Percentiles rank a stretch among this genome's conserved stretches.
Evolutionary conservation across 2,797 vertebrate species (phyloP).

Genomic region (Orestias chungarensis): DNA sequence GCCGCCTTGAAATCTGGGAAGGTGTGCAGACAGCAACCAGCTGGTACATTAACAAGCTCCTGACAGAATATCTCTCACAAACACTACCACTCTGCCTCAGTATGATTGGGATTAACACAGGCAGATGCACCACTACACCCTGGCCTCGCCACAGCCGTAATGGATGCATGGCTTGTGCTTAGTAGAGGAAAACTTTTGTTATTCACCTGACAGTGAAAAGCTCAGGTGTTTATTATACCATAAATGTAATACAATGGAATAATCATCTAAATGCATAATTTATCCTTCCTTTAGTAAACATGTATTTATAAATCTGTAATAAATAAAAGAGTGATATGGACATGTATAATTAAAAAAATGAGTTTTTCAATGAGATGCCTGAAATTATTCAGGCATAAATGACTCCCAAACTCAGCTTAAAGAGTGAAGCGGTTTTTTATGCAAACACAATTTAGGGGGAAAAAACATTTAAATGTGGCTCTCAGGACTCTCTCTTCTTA

Average conservation of each 20-base stretch:
- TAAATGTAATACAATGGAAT: constrained; percentile 46
- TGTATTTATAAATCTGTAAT: constrained; percentile 24
- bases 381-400: background rate
- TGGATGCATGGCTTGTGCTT: constrained; percentile 46
- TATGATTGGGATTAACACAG: constrained; percentile 64
- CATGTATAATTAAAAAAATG: too few species aligned
- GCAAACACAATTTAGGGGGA: background rate
- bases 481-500: background rate
- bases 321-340: background rate
- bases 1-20: constrained; percentile 58
- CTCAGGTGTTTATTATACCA: constrained; percentile 55
- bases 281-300: background rate
- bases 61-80: constrained; percentile 60
- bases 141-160: constrained; percentile 36
- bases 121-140: constrained; percentile 59
- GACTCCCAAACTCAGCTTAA: background rate
- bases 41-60: constrained; percentile 75
- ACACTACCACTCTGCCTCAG: constrained; percentile 16
- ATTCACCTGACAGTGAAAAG: constrained; percentile 28
- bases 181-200: constrained; percentile 50
- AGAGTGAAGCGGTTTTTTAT: background rate
- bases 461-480: background rate
- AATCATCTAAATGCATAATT: constrained; percentile 22
- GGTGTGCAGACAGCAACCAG: constrained; percentile 73
- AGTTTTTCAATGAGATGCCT: background rate